Percentiles rank a stretch among this genome's conserved stretches.
These are phyloP conservation scores for Triops cancriformis DNA, from an alignment of 1,140 invertebrate genomes.

Conservation along the genomic window DNA sequence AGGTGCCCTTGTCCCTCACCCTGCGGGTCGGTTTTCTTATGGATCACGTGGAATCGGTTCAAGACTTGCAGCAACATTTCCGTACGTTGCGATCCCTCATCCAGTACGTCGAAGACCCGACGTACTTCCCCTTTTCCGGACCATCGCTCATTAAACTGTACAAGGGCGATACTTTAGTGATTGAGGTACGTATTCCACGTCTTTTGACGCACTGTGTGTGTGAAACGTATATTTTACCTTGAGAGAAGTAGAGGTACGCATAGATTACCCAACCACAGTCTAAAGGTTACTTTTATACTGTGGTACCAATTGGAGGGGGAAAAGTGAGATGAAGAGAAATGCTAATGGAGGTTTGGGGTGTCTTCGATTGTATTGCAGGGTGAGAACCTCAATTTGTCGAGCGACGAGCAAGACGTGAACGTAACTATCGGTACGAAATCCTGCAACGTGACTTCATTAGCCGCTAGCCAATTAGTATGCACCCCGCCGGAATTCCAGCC, in stretches of 20 bases:
- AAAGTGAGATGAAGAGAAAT: too few relatives aligned
- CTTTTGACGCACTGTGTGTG: background rate
- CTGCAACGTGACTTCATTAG: conserved; percentile 89
- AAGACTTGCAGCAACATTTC: conserved; percentile 79
- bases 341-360: too few relatives aligned
- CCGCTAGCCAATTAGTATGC: conserved; percentile 78
- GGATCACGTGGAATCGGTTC: conserved; percentile 84
- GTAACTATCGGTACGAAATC: conserved; percentile 79
- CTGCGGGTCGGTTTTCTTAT: conserved; percentile 78
- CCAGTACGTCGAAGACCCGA: conserved; percentile 84
- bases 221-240: conserved; percentile 19
- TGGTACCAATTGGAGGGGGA: background rate
- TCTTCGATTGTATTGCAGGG: conserved; percentile 45
- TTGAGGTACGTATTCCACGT: conserved; percentile 51
- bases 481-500: conserved; percentile 78
- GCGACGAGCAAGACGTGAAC: conserved; percentile 83
- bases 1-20: conserved; percentile 35
- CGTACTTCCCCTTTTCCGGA: conserved; percentile 76
- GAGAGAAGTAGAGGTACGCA: too few relatives aligned
- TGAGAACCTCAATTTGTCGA: conserved; percentile 79
- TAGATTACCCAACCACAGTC: too few relatives aligned
- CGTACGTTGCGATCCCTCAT: conserved; percentile 66
- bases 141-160: conserved; percentile 65
- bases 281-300: too few relatives aligned
- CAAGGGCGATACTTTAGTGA: conserved; percentile 89